Base-by-base conservation (phyloP, 1,140 invertebrate species). In the Druon quercuslanigerum region DNA sequence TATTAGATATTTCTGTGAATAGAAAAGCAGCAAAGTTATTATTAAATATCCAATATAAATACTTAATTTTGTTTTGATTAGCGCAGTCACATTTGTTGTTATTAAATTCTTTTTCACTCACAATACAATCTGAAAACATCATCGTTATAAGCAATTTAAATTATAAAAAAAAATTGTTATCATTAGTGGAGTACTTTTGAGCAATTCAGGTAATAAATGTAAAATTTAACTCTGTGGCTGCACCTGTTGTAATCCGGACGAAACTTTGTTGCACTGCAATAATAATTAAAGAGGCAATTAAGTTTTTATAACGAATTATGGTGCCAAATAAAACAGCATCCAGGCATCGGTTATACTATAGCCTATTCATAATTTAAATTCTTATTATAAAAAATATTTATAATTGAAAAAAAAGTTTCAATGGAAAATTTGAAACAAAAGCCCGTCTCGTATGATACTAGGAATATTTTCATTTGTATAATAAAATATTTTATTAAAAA, bases 241-340 rank as follows among this genome's bases (percentile, higher is more conserved):
- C 73, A 74, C 56, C 56, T 74, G 73, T 66, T 50, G 52, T 74
- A 50, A 50, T 51, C 20, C 20, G 50, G 17, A 33, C 50, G 73
- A 20, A 60, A 74, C 73, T 46, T 74, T 74, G 56, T 60, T 75
- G 66, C 16, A 33, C 52, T 50, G 25, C 74, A 40, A 74, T 74
- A 72, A 73, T 71, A 57, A 74, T 78, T 66, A 78, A 70, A 60
- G 12, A 50, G 51, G 71, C 70, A 20, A 74, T 78, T 78, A 25
- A 1, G 51, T 71, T 74, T 74, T 71, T 78, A 56, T 75, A 74
- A 75, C 72, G 50, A 51, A 74, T 78, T 78, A 78, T 78, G 74
- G 17, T 16, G 72, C 54, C 60, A 20, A 72, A 54, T 75, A 72
- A 72, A 66, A 16, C 66, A 71, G 16, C 52, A 52, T 19, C 46